Percentiles rank a stretch among this genome's conserved stretches.
These are phyloP conservation scores for Molossus alvarezi DNA, from an alignment of 2,797 vertebrate genomes.

Conservation along the genomic window DNA sequence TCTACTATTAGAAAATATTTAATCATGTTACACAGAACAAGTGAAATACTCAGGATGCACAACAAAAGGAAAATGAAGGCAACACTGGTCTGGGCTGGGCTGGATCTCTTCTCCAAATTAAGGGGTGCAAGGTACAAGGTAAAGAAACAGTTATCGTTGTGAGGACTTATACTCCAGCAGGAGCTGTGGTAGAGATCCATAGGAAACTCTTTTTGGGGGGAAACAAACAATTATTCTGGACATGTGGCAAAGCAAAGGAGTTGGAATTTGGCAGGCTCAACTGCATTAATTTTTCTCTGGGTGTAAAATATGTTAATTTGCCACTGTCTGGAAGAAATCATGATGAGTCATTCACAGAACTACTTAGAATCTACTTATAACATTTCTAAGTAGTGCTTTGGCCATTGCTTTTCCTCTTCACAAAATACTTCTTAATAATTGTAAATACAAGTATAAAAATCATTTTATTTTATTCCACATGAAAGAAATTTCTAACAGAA, in stretches of 20 bases:
- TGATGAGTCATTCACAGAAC: conserved; percentile 77
- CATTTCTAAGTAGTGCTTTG: conserved; percentile 56
- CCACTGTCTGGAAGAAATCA: conserved; percentile 76
- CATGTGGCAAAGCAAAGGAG: conserved; percentile 67
- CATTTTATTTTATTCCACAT: conserved; percentile 29
- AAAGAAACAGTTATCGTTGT: not conserved
- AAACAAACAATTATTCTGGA: conserved; percentile 70
- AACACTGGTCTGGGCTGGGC: not conserved
- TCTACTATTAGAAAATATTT: conserved; percentile 8
- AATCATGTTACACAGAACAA: not conserved
- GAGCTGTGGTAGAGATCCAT: not conserved
- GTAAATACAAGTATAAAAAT: conserved; percentile 10
- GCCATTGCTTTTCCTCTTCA: conserved; percentile 53
- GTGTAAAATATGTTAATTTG: conserved; percentile 80
- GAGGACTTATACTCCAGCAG: not conserved
- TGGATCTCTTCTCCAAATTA: not conserved
- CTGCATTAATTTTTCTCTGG: conserved; percentile 72
- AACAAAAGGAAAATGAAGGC: not conserved
- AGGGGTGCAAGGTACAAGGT: not conserved
- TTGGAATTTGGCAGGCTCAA: conserved; percentile 67
- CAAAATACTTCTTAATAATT: conserved; percentile 60
- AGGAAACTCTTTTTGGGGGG: conserved; percentile 5
- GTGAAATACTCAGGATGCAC: not conserved
- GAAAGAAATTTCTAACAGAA: conserved; percentile 34
- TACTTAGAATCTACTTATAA: conserved; percentile 69